Base-by-base conservation (phyloP, 2,113 vertebrate genomes). In the Aspidoscelis tigris region DNA sequence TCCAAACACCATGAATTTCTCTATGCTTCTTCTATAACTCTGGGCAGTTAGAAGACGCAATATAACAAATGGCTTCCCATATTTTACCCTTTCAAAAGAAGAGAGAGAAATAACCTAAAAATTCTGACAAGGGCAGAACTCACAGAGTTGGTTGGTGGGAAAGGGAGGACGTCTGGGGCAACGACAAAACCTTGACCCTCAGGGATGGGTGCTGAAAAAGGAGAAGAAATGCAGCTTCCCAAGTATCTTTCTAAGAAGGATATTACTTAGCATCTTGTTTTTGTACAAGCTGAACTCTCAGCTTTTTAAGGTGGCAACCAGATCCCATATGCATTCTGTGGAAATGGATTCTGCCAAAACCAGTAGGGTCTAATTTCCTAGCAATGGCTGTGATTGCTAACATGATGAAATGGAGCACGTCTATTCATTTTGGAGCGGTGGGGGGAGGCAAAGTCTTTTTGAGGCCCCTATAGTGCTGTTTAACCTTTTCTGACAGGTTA, bases 1-100 rank as follows among this genome's bases (percentile, higher is more conserved):
- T 93, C 93, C 94, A 94, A 93, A 94, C 90, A 92, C 87, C 87
- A 88, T 91, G 92, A 93, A 92, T 94, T 93, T 90, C 88, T 91
- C 92, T 84, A 86, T 89, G 89, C 84, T 89, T 90, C 86, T 87
- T 90, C 87, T 90, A 88, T 89, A 82, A 89, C 4, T 14, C 84
- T 88, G 92, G 91, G 90, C 90, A 94, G 91, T 91, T 88, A 82
- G 16, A 89, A 89, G 92, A 90, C 87, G 92, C 89, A 91, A 22
- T 53, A 6, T 71, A 84, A 84, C 66, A 71, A 94, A 92, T 7
- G 87, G 75, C 86, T 89, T 90, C 88, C 91, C 92, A 87, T 93
- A 94, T 92, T 92, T 91, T 91, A 78, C n/a, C 64, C 41, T 61
- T 87, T 79, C 47, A 69, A 69, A 85, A 39, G 58, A 47, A 78